Conservation (phyloP, 2,797 vertebrate genomes). For the Sciurus carolinensis region DNA sequence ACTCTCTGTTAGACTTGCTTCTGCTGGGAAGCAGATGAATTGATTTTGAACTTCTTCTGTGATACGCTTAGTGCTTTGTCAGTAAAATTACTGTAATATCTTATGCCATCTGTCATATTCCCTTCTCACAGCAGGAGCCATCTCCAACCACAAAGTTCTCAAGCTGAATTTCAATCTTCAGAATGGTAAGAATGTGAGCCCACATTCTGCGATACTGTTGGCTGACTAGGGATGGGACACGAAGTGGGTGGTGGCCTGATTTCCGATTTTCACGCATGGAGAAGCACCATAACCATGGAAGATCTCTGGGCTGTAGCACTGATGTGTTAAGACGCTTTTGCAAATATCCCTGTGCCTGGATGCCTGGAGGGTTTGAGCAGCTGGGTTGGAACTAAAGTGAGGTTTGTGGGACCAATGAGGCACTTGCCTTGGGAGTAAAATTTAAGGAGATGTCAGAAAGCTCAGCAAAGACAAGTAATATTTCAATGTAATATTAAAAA, state of each 20-base stretch:
- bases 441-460: not conserved
- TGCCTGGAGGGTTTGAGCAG: not conserved
- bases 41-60: slow-evolving; percentile 83
- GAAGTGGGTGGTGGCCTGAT: not conserved
- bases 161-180: slow-evolving; percentile 85
- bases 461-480: not conserved
- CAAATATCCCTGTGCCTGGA: not conserved
- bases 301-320: not conserved
- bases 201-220: not conserved
- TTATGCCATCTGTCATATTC: slow-evolving; percentile 88
- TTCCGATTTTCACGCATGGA: not conserved
- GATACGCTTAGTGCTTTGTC: slow-evolving; percentile 86
- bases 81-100: slow-evolving; percentile 87
- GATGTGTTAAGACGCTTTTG: not conserved
- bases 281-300: not conserved
- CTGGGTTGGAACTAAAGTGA: not conserved
- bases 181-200: slow-evolving; percentile 79
- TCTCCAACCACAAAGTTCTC: slow-evolving; percentile 78
- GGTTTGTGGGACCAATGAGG: not conserved
- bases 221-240: slow-evolving; percentile 25
- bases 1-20: slow-evolving; percentile 79
- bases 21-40: slow-evolving; percentile 84
- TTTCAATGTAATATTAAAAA: not conserved
- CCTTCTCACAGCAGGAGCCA: slow-evolving; percentile 81
- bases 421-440: not conserved